A percentile compares a stretch with the other conserved stretches of the same genome.
phyloP scores from a whole-genome alignment of 2,113 vertebrate genomes.

The Dasyprocta punctata region DNA sequence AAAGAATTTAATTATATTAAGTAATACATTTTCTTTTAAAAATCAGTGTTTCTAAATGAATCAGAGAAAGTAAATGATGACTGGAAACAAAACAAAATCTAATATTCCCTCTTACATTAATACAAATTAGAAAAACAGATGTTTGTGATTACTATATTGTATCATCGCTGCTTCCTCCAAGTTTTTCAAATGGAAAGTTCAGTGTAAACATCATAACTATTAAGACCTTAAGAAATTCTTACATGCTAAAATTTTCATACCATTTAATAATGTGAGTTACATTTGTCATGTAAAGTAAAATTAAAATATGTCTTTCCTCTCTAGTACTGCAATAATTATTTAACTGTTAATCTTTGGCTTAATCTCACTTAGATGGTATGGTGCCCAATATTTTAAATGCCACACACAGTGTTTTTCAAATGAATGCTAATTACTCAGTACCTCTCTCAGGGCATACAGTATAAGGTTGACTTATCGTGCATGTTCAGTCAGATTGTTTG shows the following conservation, averaged over 20 bases:
- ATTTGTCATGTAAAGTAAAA: neutral
- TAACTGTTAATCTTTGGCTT: neutral
- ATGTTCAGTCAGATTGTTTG: neutral
- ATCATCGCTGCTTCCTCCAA: neutral
- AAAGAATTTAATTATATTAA: neutral
- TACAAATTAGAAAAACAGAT: neutral
- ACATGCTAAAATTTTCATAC: neutral
- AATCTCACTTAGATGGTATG: neutral
- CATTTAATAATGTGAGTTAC: neutral
- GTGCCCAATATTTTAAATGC: neutral
- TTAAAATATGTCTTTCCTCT: neutral
- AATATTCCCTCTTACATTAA: neutral
- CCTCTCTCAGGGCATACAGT: neutral
- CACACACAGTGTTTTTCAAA: neutral
- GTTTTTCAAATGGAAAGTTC: neutral
- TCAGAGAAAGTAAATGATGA: neutral
- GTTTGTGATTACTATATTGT: neutral
- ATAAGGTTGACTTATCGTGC: neutral
- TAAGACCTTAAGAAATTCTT: neutral
- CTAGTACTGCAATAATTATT: neutral
- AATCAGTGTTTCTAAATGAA: neutral
- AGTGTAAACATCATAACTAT: neutral
- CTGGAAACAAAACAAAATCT: neutral
- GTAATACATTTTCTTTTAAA: neutral
- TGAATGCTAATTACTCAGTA: neutral